Base-by-base conservation (phyloP, 2,888 invertebrate species). In the Mayetiola destructor region DNA sequence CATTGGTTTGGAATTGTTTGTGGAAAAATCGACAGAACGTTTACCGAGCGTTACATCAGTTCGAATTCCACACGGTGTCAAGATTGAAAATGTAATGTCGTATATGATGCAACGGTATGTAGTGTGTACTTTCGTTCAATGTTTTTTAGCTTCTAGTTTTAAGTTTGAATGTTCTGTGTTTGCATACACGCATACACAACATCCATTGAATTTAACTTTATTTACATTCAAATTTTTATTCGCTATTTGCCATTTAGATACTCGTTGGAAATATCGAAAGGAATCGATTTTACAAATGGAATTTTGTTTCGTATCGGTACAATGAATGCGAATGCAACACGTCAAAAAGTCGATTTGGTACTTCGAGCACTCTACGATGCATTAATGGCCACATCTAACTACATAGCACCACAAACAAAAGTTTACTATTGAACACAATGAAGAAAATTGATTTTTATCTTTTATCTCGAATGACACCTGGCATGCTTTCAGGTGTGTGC, bases 291-390 rank as follows among this genome's bases (percentile, higher is more conserved):
- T 0, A 88, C 89, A 0, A 79, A 73, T 0, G 88, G 87, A 29
- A 83, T 85, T 64, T 79, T 89, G 1, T 81, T 91, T 64, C 80
- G 93, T 14, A 80, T 94, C 60, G 93, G 94, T 1, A 70, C 91
- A n/a, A 87, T 94, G 86, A 93, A 92, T 2, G 74, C 23, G 60
- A 72, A 72, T 63, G 72, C 72, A 27, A 69, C 70, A 1, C 29
- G 64, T 55, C 70, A 71, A 59, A 69, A 68, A 58, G 71, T 71
- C 27, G 71, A 71, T 60, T 65, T 71, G 63, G 66, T 69, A 2
- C 60, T 72, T 29, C 69, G 67, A 55, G 69, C 71, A 29, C 61
- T 72, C 3, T 64, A 66, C 29, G 72, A 72, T 62, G 68, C 72
- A 14, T 30, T 56, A 35, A 30, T 23, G 30, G 21, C 30, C 8